A percentile compares a stretch with the other conserved stretches of the same genome.
Evolutionary conservation across 2,113 vertebrate species (phyloP).

Genomic region (Macquaria ambigua): DNA sequence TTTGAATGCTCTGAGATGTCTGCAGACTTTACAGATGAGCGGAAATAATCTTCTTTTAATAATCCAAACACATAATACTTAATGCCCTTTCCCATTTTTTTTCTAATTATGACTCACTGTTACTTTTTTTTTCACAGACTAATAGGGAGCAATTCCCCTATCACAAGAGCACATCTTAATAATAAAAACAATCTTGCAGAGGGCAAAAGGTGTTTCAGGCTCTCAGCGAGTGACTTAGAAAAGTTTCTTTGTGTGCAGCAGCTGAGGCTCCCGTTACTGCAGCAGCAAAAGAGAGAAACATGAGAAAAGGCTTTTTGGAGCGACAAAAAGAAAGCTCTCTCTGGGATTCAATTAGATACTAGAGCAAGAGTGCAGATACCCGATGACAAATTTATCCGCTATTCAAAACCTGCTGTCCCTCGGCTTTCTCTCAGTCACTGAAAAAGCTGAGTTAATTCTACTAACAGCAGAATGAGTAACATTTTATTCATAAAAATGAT

Average conservation of each 20-base stretch:
- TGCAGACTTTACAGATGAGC: conserved; percentile 29
- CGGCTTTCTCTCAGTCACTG: neutral
- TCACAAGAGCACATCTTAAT: conserved; percentile 22
- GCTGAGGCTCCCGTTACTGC: conserved; percentile 23
- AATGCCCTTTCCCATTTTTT: neutral
- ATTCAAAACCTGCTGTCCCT: neutral
- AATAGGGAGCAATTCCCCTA: conserved; percentile 11
- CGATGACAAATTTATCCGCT: conserved; percentile 3
- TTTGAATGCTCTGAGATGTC: conserved; percentile 30
- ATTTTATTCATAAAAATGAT: neutral
- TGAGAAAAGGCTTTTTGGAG: conserved; percentile 16
- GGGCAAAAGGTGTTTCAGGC: conserved; percentile 12
- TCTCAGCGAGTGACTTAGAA: neutral
- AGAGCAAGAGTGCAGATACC: conserved; percentile 9
- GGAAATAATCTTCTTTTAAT: conserved; percentile 14
- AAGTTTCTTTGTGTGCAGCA: conserved; percentile 21
- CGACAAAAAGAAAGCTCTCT: conserved; percentile 19
- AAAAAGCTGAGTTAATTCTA: neutral
- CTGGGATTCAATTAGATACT: conserved; percentile 49
- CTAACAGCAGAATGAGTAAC: neutral
- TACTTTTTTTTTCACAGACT: neutral
- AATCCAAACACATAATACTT: conserved; percentile 15
- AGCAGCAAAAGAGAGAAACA: conserved; percentile 20
- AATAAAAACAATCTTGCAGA: conserved; percentile 25
- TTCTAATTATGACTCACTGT: conserved; percentile 18